Percentiles rank a stretch among this genome's conserved stretches.
Conservation (phyloP, 2,797 vertebrate genomes). For the Anabas testudineus region DNA sequence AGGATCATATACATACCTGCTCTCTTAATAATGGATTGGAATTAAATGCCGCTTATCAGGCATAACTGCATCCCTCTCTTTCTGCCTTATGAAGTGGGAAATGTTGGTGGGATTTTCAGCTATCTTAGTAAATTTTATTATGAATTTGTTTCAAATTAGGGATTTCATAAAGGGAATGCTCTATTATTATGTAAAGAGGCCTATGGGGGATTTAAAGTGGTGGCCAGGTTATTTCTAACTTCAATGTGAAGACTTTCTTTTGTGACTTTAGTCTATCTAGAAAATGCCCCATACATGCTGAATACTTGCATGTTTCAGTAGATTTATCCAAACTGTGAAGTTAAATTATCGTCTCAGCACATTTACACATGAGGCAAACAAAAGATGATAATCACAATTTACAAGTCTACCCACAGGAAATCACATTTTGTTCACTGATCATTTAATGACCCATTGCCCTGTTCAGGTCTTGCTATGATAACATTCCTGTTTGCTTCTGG, state of each 20-base stretch:
- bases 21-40: conserved; percentile 70
- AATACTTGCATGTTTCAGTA: conserved; percentile 33
- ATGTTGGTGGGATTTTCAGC: conserved; percentile 30
- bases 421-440: conserved; percentile 32
- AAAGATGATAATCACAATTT: conserved; percentile 41
- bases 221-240: conserved; percentile 18
- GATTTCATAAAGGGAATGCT: conserved; percentile 32
- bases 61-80: conserved; percentile 46
- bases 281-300: conserved; percentile 4
- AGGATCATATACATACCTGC: conserved; percentile 66
- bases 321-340: conserved; percentile 18
- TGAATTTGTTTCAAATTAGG: conserved; percentile 55
- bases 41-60: conserved; percentile 70
- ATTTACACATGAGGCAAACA: conserved; percentile 19
- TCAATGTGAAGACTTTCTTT: neutral
- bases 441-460: conserved; percentile 40
- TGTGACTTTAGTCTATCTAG: neutral
- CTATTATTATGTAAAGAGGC: conserved; percentile 47
- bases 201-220: conserved; percentile 15
- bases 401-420: conserved; percentile 21
- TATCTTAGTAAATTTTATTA: conserved; percentile 50
- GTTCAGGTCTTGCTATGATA: conserved; percentile 17
- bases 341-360: conserved; percentile 31
- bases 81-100: conserved; percentile 35
- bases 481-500: conserved; percentile 14